phyloP scores from a whole-genome alignment of 2,113 vertebrate species.

The Tonatia bakeri region DNA sequence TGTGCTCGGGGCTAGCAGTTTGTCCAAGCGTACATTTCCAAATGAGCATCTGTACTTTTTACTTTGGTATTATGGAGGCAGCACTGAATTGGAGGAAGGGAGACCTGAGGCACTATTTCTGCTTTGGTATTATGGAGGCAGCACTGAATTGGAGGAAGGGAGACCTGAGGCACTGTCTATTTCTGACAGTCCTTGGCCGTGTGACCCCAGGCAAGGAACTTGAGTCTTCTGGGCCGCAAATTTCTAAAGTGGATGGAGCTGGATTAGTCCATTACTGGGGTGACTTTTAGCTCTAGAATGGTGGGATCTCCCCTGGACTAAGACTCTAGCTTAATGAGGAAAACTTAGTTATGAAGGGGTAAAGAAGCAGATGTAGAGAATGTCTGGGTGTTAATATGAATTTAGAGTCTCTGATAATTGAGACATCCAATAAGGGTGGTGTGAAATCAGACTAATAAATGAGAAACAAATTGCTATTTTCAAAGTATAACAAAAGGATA shows the following conservation, averaged over 20 bases:
- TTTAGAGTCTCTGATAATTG: conserved; percentile 44
- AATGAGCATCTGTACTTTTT: not conserved
- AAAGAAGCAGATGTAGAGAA: not conserved
- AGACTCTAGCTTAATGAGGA: not conserved
- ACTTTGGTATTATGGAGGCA: not conserved
- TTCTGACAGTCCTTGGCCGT: not conserved
- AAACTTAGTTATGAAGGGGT: not conserved
- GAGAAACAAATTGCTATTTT: conserved; percentile 54
- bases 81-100: not conserved
- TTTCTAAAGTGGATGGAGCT: not conserved
- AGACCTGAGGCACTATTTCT: not conserved
- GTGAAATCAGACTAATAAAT: conserved; percentile 58
- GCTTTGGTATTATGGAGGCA: not conserved
- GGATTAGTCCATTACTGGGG: not conserved
- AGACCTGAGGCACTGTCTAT: not conserved
- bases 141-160: not conserved
- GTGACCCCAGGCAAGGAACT: not conserved
- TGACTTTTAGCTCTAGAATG: not conserved
- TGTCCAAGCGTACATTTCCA: not conserved
- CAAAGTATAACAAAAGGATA: conserved; percentile 32
- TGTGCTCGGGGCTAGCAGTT: not conserved
- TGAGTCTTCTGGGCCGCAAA: not conserved
- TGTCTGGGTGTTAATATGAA: not conserved
- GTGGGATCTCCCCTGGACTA: not conserved
- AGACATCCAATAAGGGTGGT: not conserved